phyloP scores from a whole-genome alignment of 2,797 vertebrate species.

The Neosilurus hyrtlii region DNA sequence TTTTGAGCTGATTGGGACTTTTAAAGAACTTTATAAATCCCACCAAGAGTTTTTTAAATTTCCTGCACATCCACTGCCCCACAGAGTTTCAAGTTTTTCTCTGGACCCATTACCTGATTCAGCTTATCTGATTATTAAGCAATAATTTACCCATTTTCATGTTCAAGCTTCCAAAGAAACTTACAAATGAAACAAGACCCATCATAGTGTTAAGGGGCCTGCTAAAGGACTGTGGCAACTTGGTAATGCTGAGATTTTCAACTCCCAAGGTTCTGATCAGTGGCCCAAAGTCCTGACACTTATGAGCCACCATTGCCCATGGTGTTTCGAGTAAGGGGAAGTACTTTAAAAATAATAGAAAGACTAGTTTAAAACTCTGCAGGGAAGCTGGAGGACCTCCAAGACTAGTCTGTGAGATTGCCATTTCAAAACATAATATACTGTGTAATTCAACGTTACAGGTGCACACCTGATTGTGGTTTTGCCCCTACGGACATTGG shows the following conservation, averaged over 20 bases:
- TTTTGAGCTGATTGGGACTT: not conserved
- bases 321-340: not conserved
- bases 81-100: not conserved
- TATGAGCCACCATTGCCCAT: not conserved
- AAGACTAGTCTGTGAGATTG: not conserved
- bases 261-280: not conserved
- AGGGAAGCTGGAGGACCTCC: not conserved
- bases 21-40: not conserved
- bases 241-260: not conserved
- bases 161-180: not conserved
- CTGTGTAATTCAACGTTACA: not conserved
- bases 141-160: not conserved
- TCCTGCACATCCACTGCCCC: not conserved
- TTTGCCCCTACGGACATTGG: slow-evolving; percentile 49
- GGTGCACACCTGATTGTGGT: slow-evolving; percentile 61
- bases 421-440: not conserved
- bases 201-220: not conserved
- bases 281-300: not conserved
- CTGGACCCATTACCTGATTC: not conserved
- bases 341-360: not conserved
- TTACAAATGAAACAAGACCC: not conserved
- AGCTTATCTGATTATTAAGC: not conserved
- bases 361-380: not conserved
- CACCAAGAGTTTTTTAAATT: not conserved
- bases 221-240: not conserved